Base-by-base conservation (phyloP, 2,888 invertebrate species). In the Melolontha melolontha region DNA sequence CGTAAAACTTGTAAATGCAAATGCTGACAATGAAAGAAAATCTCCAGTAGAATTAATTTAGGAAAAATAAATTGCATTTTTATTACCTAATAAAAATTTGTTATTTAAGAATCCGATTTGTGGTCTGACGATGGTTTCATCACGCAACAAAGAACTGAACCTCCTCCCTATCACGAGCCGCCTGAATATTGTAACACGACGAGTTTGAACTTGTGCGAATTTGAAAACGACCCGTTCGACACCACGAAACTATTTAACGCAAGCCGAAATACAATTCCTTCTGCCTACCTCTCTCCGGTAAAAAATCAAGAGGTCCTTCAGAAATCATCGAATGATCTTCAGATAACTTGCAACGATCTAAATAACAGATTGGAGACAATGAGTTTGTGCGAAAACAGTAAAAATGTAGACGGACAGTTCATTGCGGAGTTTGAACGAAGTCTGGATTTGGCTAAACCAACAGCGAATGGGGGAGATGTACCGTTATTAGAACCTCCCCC, bases 391-490 rank as follows among this genome's bases (percentile, higher is more conserved):
- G 50, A 68, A 34, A 39, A 51, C 42, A 83, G 84, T 1, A 84
- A 84, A 68, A 84, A 86, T 75, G 78, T 89, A 14, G 88, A 88
- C 76, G 84, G 87, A 7, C 85, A 85, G 12, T 90, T 91, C 71
- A 84, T 90, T 41, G 87, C 87, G 0, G 90, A 91, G 76, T 79
- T 91, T 55, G 91, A 91, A 78, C 90, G 89, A 73, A 87, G 87
- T 74, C 81, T 91, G 11, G 70, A 70, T 69, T 67, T 77, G 41
- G 14, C 34, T 10, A 14, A 34, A 16, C 10, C 16, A 2, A 16
- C 16, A 14, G 73, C 72, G 5, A 78, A 77, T 67, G 75, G 72
- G 12, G 64, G 64, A 51, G 72, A 76, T n/a, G 84, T 86, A 66
- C 86, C 87, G 12, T 73, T 82, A 12, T 72, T 87, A 40, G 80